Base-by-base conservation (phyloP, 1,140 invertebrate species). In the Aphaenogaster floridana region DNA sequence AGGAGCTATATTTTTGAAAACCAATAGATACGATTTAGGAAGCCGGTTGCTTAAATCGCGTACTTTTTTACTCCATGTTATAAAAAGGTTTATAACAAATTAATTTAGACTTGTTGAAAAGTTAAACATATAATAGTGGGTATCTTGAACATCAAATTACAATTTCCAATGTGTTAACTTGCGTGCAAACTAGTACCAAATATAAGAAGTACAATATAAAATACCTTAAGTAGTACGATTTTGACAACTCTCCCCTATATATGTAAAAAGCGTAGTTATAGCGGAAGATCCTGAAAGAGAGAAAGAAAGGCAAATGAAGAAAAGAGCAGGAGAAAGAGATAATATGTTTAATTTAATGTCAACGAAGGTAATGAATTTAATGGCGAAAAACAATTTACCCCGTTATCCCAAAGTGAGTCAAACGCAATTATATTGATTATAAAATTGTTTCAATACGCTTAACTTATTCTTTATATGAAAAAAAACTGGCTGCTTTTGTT, bases 251-350 rank as follows among this genome's bases (percentile, higher is more conserved):
- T 28, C 28, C 28, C 28, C 0, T n/a, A n/a, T 36, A 57, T 21
- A 9, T 6, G 0, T 17, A 11, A 15, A 45, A 76, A 28, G 15
- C 42, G 9, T 11, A 52, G 48, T 39, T 28, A 17, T 34, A 21
- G 28, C 28, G 69, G 6, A 81, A 48, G 2, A 17, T 69, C 13
- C 9, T 21, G 48, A 52, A 36, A 17, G 45, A 68, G 61, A 39
- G n/a, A 68, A 57, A 45, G 6, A 45, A 74, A 83, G 68, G 50
- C 9, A 48, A 50, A 59, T 7, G 3, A 64, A 64, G 15, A 71
- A 13, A 72, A 13, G 39, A 74, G 68, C 28, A 48, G n/a, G 28
- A 61, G 21, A 74, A 36, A 45, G 79, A 52, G 50, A 69, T 68
- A 54, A 80, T 34, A 71, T 11, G 17, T 3, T 74, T 36, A 21